phyloP scores from a whole-genome alignment of 1,140 invertebrate species.

The Laodelphax striatellus region DNA sequence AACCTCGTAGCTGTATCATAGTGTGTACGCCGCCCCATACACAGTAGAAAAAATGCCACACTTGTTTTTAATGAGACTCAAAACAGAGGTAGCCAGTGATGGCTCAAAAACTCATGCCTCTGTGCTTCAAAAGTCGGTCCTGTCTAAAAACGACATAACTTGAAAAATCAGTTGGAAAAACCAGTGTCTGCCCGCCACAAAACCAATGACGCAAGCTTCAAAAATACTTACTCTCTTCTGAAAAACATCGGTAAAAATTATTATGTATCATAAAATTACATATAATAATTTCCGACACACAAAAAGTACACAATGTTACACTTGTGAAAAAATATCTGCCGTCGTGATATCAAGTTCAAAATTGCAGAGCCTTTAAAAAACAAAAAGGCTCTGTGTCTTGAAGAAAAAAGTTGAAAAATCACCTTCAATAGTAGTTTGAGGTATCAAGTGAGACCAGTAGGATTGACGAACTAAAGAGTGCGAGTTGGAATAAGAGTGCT shows the following conservation, averaged over 20 bases:
- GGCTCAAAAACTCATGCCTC: conserved; percentile 15
- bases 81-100: conserved; percentile 16
- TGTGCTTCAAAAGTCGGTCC: conserved; percentile 12
- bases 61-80: conserved; percentile 22
- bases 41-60: conserved; percentile 60
- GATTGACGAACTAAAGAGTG: conserved; percentile 15
- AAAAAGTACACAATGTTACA: not conserved
- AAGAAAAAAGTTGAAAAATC: conserved; percentile 10
- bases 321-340: too few relatives aligned
- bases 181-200: conserved; percentile 16
- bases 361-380: conserved; percentile 8
- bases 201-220: conserved; percentile 14
- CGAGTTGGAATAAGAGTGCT: conserved; percentile 8
- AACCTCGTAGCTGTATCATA: not conserved
- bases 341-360: too few relatives aligned
- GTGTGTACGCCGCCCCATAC: conserved; percentile 50
- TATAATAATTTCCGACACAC: not conserved
- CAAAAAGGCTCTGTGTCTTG: conserved; percentile 1
- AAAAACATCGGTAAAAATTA: conserved; percentile 18
- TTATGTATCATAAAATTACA: not conserved
- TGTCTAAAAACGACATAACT: conserved; percentile 15
- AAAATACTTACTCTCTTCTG: conserved; percentile 18
- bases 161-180: conserved; percentile 18
- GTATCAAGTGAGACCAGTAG: conserved; percentile 3
- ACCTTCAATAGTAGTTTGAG: not conserved